These are phyloP conservation scores for Erpetoichthys calabaricus DNA, from an alignment of 2,797 vertebrate genomes.

Conservation along the genomic window DNA sequence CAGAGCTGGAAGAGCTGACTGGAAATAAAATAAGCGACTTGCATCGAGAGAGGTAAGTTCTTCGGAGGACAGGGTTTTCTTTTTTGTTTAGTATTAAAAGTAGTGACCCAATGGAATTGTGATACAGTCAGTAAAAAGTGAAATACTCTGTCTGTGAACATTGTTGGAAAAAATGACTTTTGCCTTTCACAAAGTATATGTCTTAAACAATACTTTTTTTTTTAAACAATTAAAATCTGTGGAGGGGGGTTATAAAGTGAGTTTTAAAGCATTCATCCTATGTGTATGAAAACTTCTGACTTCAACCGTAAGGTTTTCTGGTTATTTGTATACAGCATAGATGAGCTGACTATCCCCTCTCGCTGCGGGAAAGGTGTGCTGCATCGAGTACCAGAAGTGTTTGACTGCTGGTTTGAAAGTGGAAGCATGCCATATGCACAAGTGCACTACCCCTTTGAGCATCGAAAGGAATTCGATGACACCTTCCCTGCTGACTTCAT, in stretches of 20 bases:
- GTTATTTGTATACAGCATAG: constrained; percentile 48
- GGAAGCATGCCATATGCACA: constrained; percentile 97
- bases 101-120: too few relatives aligned
- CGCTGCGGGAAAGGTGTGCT: constrained; percentile 67
- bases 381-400: constrained; percentile 72
- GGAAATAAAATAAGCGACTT: constrained; percentile 77
- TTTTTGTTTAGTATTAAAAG: too few relatives aligned
- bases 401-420: constrained; percentile 97
- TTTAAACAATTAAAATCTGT: too few relatives aligned
- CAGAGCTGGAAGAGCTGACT: constrained; percentile 73
- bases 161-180: too few relatives aligned
- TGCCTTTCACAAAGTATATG: too few relatives aligned
- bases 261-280: too few relatives aligned
- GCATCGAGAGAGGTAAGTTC: constrained; percentile 81
- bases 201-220: too few relatives aligned
- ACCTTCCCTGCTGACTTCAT: constrained; percentile 93
- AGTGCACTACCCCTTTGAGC: constrained; percentile 88
- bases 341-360: constrained; percentile 69
- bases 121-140: too few relatives aligned
- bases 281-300: too few relatives aligned
- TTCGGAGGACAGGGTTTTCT: not conserved
- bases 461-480: constrained; percentile 77
- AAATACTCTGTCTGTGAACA: too few relatives aligned
- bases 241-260: too few relatives aligned
- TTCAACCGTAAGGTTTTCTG: too few relatives aligned